phyloP scores from a whole-genome alignment of 35 echinoderm and acorn worm genomes.

The Ophiothrix spiculata region DNA sequence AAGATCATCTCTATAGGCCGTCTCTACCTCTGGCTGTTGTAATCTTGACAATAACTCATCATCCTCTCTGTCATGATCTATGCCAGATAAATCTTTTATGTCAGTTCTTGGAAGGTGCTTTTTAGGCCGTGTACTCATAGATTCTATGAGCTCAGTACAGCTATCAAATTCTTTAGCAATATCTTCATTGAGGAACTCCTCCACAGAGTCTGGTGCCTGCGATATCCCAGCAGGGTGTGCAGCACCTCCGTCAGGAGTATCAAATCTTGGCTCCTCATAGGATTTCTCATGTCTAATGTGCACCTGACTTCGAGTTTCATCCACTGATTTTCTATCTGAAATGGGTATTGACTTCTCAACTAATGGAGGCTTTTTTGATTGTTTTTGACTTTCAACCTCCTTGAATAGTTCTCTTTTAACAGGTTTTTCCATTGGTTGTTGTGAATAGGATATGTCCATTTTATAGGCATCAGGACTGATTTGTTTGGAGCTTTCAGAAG shows the following conservation, averaged over 20 bases:
- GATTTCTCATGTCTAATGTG: neutral
- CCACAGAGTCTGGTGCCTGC: neutral
- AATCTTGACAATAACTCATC: neutral
- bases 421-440: neutral
- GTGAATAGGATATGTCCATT: neutral
- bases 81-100: neutral
- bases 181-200: slow-evolving; percentile 35
- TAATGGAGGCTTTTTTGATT: neutral
- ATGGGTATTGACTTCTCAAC: neutral
- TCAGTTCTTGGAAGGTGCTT: slow-evolving; percentile 11
- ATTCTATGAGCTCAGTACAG: slow-evolving; percentile 70
- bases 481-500: neutral
- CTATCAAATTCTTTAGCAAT: slow-evolving; percentile 50
- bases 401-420: neutral
- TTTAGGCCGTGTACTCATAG: slow-evolving; percentile 7
- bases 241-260: neutral
- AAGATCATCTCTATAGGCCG: neutral
- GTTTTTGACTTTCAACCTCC: neutral
- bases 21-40: neutral
- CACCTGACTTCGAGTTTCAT: neutral
- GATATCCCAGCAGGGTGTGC: no score
- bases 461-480: neutral
- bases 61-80: neutral
- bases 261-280: neutral
- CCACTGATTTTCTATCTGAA: neutral